Evolutionary conservation across 2,888 invertebrate genomes (phyloP), one percentile per base, ranked within the genome.

Genomic region (Drosophila histrio): DNA sequence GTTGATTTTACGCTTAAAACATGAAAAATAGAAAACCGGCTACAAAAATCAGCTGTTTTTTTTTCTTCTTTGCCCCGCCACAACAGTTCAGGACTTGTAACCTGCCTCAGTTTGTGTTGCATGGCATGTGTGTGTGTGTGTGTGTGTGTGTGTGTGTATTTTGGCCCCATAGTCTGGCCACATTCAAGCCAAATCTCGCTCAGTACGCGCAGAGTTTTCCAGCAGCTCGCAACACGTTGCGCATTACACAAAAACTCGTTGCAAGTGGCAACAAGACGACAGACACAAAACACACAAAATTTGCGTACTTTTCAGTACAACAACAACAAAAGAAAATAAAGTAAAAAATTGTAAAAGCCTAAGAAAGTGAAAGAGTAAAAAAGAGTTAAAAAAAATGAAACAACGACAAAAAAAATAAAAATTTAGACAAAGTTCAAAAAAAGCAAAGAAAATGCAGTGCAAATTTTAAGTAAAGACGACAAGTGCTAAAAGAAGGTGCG

Each of bases 21-120:
- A 54, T 32, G 41, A 64, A 43, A 58, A 50, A 67, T 30, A 57
- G 69, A 77, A 74, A 80, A 80, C 79, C 79, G 79, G 82, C 79
- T 80, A 65, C 41, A 43, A 57, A 57, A 64, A 82, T 79, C 80
- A 80, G 80, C 80, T 80, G 80, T 73, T 80, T 30, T n/a, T 11
- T 9, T 46, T 73, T 80, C 19, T n/a, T 11, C 5, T 46, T 7
- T 19, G 28, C 15, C 36, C 38, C 38, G 26, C 5, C n/a, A 17
- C 22, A 36, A 28, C 30, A 30, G 34, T 8, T 38, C 46, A 49
- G 5, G 54, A 68, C 54, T 32, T 34, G 59, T 57, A 77, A 72
- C 59, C 62, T 50, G 77, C 62, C 77, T 24, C 43, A 46, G 56
- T 50, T 50, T 28, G 36, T 28, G 36, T 64, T 57, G 47, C 52